phyloP scores from a whole-genome alignment of 2,888 invertebrate species.

The Agrochola circellaris region DNA sequence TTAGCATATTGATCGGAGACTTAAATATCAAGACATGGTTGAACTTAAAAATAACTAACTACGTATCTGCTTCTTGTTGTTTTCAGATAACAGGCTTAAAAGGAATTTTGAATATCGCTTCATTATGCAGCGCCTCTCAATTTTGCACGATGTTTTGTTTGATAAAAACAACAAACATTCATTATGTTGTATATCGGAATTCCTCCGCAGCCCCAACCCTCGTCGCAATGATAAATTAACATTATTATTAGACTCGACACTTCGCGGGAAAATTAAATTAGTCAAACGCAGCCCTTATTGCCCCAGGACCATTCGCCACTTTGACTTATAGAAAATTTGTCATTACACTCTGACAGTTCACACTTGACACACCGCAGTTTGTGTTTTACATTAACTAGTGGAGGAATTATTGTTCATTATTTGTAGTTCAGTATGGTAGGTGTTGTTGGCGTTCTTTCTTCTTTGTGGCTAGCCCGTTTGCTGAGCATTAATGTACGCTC shows the following conservation, averaged over 20 bases:
- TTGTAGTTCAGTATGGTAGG: constrained; percentile 77
- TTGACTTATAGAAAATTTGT: constrained; percentile 78
- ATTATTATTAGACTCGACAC: constrained; percentile 79
- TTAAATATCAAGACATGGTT: background rate
- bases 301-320: constrained; percentile 51
- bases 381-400: constrained; percentile 80
- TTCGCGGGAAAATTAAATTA: constrained; percentile 81
- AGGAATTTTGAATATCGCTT: background rate
- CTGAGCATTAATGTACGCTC: constrained; percentile 83
- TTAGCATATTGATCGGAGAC: constrained; percentile 14
- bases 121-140: too few species aligned
- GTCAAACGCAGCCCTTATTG: constrained; percentile 74
- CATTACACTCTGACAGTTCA: constrained; percentile 74
- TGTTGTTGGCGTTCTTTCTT: constrained; percentile 53
- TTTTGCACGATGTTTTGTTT: background rate
- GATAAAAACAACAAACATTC: constrained; percentile 9
- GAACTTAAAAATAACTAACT: background rate
- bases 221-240: constrained; percentile 85
- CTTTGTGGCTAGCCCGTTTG: constrained; percentile 82
- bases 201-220: constrained; percentile 61
- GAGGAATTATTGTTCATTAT: constrained; percentile 84
- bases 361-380: constrained; percentile 67
- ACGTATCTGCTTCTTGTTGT: too few species aligned
- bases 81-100: background rate
- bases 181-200: constrained; percentile 40